phyloP scores from a whole-genome alignment of 2,797 vertebrate species.

The Hypotaenidia philippensis region DNA sequence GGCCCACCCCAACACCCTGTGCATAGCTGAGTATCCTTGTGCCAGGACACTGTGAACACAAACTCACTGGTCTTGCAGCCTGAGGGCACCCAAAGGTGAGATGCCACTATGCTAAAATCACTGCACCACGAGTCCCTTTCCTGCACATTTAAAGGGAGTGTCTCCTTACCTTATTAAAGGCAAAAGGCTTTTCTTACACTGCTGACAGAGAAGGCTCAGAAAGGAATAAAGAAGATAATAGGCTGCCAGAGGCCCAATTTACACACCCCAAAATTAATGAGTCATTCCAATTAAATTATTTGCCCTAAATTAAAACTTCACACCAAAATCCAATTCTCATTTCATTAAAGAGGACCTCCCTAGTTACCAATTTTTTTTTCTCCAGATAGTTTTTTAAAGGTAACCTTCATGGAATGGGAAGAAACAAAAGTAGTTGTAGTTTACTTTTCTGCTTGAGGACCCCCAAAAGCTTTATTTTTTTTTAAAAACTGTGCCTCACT shows the following conservation, averaged over 20 bases:
- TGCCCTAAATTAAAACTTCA: slow-evolving; percentile 68
- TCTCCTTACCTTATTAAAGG: neutral
- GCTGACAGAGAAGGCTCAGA: slow-evolving; percentile 1
- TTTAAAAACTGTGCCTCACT: neutral
- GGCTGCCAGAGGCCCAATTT: slow-evolving; percentile 56
- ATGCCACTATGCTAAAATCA: neutral
- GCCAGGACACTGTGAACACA: neutral
- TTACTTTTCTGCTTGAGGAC: neutral
- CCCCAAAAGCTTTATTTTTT: neutral
- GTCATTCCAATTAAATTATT: slow-evolving; percentile 68
- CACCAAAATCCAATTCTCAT: slow-evolving; percentile 47
- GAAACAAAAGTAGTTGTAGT: neutral
- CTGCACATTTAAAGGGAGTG: neutral
- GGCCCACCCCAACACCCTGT: neutral
- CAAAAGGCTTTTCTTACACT: neutral
- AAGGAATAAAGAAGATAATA: slow-evolving; percentile 23
- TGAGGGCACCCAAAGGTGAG: neutral
- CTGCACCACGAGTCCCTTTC: neutral
- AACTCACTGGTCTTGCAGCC: neutral
- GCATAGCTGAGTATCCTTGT: neutral
- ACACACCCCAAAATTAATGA: slow-evolving; percentile 36
- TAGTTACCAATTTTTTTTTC: neutral
- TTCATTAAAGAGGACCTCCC: slow-evolving; percentile 56
- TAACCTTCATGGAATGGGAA: neutral
- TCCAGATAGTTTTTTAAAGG: neutral